Evolutionary conservation across 1,140 invertebrate species (phyloP).

Genomic region (Rhyacophila brunnea): DNA sequence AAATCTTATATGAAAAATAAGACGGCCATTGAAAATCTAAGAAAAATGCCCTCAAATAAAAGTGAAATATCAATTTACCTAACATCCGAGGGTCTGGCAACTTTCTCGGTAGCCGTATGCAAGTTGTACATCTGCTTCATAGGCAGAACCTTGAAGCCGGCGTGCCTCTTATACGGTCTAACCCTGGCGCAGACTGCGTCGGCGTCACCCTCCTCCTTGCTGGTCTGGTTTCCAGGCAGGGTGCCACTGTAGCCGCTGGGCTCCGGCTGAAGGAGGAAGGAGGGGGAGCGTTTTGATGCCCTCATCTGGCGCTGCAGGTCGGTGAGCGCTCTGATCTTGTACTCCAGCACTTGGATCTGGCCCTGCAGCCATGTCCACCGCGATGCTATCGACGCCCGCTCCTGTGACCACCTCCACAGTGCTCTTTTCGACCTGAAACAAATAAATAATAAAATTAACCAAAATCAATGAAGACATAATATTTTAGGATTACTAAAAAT

Average conservation of each 20-base stretch:
- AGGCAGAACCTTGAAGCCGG: conserved; percentile 74
- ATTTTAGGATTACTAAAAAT: not conserved
- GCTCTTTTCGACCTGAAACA: conserved; percentile 74
- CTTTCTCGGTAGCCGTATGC: conserved; percentile 71
- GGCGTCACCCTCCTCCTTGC: conserved; percentile 20
- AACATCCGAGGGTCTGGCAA: conserved; percentile 62
- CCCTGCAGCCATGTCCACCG: conserved; percentile 91
- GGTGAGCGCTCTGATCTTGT: conserved; percentile 84
- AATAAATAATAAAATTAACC: not conserved
- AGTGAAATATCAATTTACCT: conserved; percentile 37
- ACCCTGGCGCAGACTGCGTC: conserved; percentile 53
- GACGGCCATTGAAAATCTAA: too few species aligned
- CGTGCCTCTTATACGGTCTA: conserved; percentile 55
- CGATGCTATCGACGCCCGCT: conserved; percentile 77
- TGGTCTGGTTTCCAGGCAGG: conserved; percentile 54
- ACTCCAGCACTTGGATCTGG: conserved; percentile 89
- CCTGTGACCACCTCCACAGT: conserved; percentile 79
- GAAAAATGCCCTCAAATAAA: too few species aligned
- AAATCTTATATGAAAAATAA: too few species aligned
- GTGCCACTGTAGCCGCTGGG: conserved; percentile 64
- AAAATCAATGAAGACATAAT: too few species aligned
- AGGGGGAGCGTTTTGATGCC: conserved; percentile 42
- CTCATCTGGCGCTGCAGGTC: conserved; percentile 70
- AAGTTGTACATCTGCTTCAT: conserved; percentile 70
- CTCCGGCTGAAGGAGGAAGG: conserved; percentile 46